These are phyloP conservation scores for Xiphophorus birchmanni DNA, from an alignment of 2,797 vertebrate species.

Conservation along the genomic window DNA sequence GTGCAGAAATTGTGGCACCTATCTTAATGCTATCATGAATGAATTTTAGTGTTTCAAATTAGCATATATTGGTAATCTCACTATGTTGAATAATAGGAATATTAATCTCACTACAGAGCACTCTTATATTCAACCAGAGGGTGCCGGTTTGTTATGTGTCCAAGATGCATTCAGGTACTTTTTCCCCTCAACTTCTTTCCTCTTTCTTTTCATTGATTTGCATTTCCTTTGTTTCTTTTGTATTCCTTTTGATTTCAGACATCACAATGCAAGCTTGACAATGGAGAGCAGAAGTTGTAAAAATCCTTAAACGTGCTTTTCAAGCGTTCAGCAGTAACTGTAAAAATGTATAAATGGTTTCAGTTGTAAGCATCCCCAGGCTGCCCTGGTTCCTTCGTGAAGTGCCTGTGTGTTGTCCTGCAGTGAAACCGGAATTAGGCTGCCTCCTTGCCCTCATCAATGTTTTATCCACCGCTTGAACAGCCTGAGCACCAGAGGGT, in stretches of 20 bases:
- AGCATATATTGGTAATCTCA: neutral
- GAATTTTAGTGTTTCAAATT: neutral
- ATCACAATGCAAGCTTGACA: neutral
- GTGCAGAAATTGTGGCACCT: neutral
- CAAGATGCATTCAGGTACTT: neutral
- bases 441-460: constrained; percentile 46
- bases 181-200: neutral
- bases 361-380: neutral
- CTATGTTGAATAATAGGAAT: neutral
- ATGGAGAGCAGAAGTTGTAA: neutral
- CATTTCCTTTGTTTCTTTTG: neutral
- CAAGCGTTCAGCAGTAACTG: neutral
- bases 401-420: neutral
- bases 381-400: neutral
- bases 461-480: constrained; percentile 65
- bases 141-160: neutral
- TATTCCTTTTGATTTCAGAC: neutral
- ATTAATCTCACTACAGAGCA: neutral
- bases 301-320: neutral
- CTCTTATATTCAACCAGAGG: neutral
- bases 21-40: neutral
- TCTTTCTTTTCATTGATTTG: neutral
- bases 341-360: neutral
- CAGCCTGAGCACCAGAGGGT: constrained; percentile 45
- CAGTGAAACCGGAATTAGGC: neutral